A percentile compares a stretch with the other conserved stretches of the same genome.
phyloP scores from a whole-genome alignment of 2,797 vertebrate species.

The Gorsachius magnificus region DNA sequence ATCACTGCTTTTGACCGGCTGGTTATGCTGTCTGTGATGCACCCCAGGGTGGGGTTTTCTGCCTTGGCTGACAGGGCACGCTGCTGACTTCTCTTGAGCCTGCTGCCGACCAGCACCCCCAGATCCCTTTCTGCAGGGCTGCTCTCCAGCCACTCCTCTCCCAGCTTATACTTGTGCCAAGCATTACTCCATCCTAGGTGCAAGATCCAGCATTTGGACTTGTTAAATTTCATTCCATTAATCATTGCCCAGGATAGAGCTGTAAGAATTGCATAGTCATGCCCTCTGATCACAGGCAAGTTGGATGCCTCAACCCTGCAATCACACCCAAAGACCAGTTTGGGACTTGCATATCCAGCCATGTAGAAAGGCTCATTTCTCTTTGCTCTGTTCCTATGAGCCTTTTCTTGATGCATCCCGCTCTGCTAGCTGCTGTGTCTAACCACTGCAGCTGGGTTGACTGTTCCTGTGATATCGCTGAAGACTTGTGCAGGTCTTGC shows the following conservation, averaged over 20 bases:
- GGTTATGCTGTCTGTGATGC: background rate
- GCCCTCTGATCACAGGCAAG: background rate
- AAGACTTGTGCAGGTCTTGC: background rate
- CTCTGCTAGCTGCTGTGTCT: background rate
- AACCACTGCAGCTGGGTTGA: background rate
- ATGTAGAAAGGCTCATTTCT: background rate
- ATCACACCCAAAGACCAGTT: background rate
- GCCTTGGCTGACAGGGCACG: background rate
- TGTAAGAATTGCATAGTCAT: background rate
- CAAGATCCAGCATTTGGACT: background rate
- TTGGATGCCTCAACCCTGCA: background rate
- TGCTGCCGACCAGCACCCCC: background rate
- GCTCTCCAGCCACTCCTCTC: background rate
- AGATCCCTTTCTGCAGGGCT: background rate
- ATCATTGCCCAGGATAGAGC: background rate
- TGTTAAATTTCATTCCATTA: background rate
- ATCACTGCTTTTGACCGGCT: background rate
- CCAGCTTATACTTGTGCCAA: fast-evolving
- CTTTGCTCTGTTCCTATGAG: background rate
- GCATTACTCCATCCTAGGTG: background rate
- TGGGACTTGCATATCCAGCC: background rate
- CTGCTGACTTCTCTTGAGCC: background rate
- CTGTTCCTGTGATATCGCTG: background rate
- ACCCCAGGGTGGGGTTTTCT: background rate
- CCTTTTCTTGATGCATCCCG: background rate